Conservation (phyloP, 2,113 vertebrate genomes). For the Chaenocephalus aceratus region DNA sequence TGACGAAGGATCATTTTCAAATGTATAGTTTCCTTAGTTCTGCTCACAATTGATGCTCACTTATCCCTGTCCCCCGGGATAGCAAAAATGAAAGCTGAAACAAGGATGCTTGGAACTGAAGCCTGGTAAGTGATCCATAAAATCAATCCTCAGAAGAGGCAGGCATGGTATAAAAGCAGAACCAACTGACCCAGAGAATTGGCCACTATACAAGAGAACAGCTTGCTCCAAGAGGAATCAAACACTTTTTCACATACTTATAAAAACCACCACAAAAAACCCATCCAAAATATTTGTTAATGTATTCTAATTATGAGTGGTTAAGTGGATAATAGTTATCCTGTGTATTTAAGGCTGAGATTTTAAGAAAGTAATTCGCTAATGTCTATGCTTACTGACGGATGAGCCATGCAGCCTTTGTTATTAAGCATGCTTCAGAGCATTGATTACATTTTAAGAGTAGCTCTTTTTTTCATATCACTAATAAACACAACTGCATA, state of each 20-base stretch:
- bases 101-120: too few species aligned
- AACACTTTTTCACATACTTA: constrained; percentile 1
- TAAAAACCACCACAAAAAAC: background rate
- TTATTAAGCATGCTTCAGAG: constrained; percentile 26
- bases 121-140: too few species aligned
- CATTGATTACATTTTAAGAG: constrained; percentile 1
- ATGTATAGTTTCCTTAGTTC: background rate
- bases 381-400: constrained; percentile 36
- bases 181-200: constrained; percentile 41
- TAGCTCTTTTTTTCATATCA: background rate
- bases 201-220: constrained; percentile 29
- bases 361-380: constrained; percentile 41
- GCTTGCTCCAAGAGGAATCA: too few species aligned
- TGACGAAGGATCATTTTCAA: constrained; percentile 4
- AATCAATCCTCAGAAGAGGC: too few species aligned
- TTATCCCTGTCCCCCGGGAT: too few species aligned
- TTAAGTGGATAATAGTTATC: constrained; percentile 36
- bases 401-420: constrained; percentile 24
- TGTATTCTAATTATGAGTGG: constrained; percentile 16
- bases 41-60: background rate
- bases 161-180: constrained; percentile 27
- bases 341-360: constrained; percentile 12
- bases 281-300: constrained; percentile 1
- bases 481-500: constrained; percentile 1
- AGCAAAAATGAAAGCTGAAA: too few species aligned